Conservation (phyloP, 2,113 vertebrate species). For the Grantiella picta region DNA sequence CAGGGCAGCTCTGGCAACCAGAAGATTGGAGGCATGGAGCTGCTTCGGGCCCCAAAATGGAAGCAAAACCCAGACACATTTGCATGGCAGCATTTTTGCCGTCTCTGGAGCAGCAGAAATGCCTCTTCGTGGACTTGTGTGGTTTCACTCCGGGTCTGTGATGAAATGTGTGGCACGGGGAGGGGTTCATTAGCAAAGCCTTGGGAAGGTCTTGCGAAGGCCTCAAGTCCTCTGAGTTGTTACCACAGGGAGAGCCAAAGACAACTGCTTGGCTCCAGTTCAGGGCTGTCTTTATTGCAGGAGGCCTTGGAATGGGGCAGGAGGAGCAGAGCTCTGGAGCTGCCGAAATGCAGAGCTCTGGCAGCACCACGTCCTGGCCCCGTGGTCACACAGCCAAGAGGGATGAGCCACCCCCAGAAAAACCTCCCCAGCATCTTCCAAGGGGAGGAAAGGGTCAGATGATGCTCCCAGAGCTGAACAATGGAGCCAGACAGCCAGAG, state of each 20-base stretch:
- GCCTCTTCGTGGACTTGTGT: not conserved
- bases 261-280: not conserved
- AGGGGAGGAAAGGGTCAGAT: not conserved
- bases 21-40: not conserved
- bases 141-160: slow-evolving; percentile 2
- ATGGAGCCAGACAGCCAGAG: not conserved
- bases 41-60: not conserved
- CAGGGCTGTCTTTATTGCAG: not conserved
- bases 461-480: not conserved
- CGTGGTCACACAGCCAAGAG: accelerated
- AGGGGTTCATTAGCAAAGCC: not conserved
- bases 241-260: not conserved
- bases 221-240: not conserved
- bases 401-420: not conserved
- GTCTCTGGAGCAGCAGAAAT: not conserved
- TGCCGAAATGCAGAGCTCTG: not conserved
- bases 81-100: not conserved
- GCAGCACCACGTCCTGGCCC: not conserved
- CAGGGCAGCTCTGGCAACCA: not conserved
- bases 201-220: not conserved
- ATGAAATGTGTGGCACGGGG: slow-evolving; percentile 24
- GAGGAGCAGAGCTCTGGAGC: not conserved
- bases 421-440: accelerated
- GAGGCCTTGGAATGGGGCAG: not conserved
- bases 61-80: not conserved